These are phyloP conservation scores for Anas flavirostris DNA, from an alignment of 2,797 vertebrate species.

Conservation along the genomic window DNA sequence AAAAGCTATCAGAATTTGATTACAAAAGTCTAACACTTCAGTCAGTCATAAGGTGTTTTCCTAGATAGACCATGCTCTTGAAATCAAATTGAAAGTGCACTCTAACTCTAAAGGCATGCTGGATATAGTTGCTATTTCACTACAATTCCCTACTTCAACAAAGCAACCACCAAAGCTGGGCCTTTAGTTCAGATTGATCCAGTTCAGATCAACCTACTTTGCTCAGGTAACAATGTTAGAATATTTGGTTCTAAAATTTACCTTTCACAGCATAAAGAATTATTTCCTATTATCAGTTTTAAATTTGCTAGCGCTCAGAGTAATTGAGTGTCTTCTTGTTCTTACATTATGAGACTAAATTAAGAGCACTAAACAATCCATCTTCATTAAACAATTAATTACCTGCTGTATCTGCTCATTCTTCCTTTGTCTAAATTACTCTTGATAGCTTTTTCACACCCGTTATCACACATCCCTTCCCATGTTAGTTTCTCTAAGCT, in stretches of 20 bases:
- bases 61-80: background rate
- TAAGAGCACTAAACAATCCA: slow-evolving; percentile 43
- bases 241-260: slow-evolving; percentile 4
- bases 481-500: background rate
- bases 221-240: background rate
- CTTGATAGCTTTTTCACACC: background rate
- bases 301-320: slow-evolving; percentile 39
- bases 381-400: slow-evolving; percentile 57
- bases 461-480: background rate
- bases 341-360: slow-evolving; percentile 51
- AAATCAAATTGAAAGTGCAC: background rate
- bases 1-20: background rate
- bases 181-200: background rate
- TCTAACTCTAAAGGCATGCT: background rate
- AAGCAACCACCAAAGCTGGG: background rate
- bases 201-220: background rate
- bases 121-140: background rate
- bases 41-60: background rate
- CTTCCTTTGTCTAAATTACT: slow-evolving; percentile 25
- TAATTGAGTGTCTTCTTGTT: slow-evolving; percentile 58
- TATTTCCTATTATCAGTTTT: slow-evolving; percentile 51
- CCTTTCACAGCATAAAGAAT: slow-evolving; percentile 24
- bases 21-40: background rate
- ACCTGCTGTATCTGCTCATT: background rate
- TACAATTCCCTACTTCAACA: background rate